Conservation (phyloP, 2,113 vertebrate genomes). For the Sebastes fasciatus region DNA sequence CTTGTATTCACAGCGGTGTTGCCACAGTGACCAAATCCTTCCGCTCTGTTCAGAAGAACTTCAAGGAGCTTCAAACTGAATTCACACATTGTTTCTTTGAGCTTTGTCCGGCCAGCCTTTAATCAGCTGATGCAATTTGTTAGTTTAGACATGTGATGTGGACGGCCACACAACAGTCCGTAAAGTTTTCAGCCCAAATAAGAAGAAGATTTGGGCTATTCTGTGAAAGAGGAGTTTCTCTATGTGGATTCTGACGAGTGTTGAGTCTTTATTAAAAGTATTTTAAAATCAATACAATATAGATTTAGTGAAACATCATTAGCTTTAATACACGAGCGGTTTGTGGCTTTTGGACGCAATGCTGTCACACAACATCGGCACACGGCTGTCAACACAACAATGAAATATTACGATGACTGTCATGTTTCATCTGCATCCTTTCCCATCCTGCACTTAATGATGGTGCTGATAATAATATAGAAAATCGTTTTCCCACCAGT, state of each 20-base stretch:
- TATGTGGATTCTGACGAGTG: not conserved
- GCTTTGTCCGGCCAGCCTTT: not conserved
- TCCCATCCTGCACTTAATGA: not conserved
- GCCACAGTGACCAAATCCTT: not conserved
- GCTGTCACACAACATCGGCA: not conserved
- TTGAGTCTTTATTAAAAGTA: not conserved
- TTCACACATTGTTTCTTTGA: not conserved
- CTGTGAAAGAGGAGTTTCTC: not conserved
- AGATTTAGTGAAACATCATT: not conserved
- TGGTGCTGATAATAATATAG: not conserved
- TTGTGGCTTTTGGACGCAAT: not conserved
- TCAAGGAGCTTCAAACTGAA: slow-evolving; percentile 1
- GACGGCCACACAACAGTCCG: not conserved
- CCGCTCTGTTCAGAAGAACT: not conserved
- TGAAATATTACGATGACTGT: not conserved
- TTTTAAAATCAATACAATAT: not conserved
- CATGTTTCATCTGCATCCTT: not conserved
- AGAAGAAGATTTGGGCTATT: not conserved
- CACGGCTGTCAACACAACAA: not conserved
- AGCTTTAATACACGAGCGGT: not conserved
- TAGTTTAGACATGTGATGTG: not conserved
- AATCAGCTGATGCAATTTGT: slow-evolving; percentile 10
- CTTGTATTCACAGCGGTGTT: not conserved
- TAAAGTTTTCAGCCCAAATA: not conserved
- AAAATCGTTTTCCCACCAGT: not conserved